Evolutionary conservation across 2,888 invertebrate genomes (phyloP).

Genomic region (Metallyticus violacea): DNA sequence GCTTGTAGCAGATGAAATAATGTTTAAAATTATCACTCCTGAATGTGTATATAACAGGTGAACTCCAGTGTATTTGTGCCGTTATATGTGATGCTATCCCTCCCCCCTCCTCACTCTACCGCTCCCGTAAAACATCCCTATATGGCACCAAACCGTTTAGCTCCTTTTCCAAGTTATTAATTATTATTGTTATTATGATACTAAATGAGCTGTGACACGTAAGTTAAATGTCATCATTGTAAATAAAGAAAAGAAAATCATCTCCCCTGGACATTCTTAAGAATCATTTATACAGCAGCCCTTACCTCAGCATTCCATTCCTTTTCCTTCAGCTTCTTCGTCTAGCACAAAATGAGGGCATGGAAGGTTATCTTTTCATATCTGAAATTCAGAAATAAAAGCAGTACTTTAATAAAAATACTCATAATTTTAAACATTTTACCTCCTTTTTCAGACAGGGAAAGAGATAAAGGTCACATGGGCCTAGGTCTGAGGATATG

Average conservation of each 20-base stretch:
- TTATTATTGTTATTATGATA: constrained; percentile 15
- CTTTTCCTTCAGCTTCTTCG: no score
- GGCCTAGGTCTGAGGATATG: no score
- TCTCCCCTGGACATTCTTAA: constrained; percentile 14
- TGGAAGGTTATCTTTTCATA: no score
- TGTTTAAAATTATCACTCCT: background rate
- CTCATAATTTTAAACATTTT: no score
- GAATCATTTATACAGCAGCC: background rate
- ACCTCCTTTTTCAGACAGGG: no score
- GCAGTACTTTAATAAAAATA: no score
- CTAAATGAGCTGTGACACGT: constrained; percentile 35
- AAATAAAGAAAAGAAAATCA: constrained; percentile 32
- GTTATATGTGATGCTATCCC: background rate
- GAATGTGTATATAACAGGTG: background rate
- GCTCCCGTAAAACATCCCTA: background rate
- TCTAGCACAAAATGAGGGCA: no score
- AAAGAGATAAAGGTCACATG: no score
- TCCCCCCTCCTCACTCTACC: background rate
- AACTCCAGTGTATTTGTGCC: background rate
- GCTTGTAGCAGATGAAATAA: background rate
- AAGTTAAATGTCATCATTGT: constrained; percentile 35
- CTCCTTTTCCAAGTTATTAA: constrained; percentile 2
- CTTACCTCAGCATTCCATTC: background rate
- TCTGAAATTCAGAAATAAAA: no score
- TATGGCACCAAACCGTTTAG: background rate